Conservation (phyloP, 35 echinoderm and acorn worm species). For the Stichopus chloronotus region DNA sequence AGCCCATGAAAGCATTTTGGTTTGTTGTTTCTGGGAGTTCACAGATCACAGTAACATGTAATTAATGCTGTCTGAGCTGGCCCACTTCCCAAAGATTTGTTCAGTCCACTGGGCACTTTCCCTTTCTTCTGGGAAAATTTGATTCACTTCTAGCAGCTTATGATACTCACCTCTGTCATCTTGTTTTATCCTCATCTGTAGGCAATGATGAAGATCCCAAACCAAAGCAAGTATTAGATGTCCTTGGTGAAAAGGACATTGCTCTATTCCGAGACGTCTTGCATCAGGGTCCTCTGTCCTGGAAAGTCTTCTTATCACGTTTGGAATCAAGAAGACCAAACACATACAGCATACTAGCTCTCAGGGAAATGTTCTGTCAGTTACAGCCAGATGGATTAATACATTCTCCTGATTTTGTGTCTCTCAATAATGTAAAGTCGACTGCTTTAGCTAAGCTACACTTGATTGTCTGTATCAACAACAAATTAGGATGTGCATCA, state of each 20-base stretch:
- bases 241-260: background rate
- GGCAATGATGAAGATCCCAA: background rate
- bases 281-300: slow-evolving; percentile 13
- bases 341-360: background rate
- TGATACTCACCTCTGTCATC: too few relatives aligned
- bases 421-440: background rate
- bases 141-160: too few relatives aligned
- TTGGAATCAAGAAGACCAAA: background rate
- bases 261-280: background rate
- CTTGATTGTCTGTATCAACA: background rate
- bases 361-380: slow-evolving; percentile 1
- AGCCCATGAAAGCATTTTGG: too few relatives aligned
- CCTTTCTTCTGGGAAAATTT: too few relatives aligned
- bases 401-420: slow-evolving; percentile 17
- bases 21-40: too few relatives aligned
- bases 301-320: background rate
- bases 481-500: background rate
- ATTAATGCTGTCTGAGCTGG: too few relatives aligned
- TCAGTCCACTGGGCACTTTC: too few relatives aligned
- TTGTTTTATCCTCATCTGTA: background rate
- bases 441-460: background rate
- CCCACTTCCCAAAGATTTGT: too few relatives aligned
- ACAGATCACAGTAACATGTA: too few relatives aligned
- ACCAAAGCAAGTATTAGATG: background rate
- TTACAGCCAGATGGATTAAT: slow-evolving; percentile 3